phyloP scores from a whole-genome alignment of 2,113 vertebrate genomes.

The Todiramphus saurophagus region DNA sequence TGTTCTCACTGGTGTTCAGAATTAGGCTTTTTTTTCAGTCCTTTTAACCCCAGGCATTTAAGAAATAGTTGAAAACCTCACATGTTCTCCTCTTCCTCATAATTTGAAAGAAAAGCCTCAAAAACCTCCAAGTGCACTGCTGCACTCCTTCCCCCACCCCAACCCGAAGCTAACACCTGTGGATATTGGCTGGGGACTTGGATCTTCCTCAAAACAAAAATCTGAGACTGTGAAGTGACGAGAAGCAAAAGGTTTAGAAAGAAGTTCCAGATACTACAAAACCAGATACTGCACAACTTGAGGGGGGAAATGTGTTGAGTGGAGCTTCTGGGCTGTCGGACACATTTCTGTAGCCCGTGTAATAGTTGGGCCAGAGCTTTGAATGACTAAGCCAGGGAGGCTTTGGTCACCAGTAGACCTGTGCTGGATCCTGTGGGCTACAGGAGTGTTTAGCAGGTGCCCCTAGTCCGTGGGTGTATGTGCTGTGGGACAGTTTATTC shows the following conservation, averaged over 20 bases:
- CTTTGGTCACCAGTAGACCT: neutral
- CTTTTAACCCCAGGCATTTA: neutral
- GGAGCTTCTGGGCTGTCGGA: neutral
- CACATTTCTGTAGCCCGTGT: neutral
- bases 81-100: neutral
- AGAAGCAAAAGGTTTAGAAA: neutral
- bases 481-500: neutral
- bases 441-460: neutral
- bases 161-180: fast-evolving
- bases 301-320: neutral
- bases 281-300: neutral
- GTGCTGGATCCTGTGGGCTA: neutral
- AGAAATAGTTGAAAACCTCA: neutral
- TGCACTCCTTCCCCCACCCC: neutral
- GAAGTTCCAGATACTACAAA: neutral
- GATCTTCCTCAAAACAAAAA: neutral
- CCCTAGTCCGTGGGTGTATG: neutral
- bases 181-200: neutral
- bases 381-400: neutral
- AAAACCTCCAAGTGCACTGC: neutral
- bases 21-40: neutral
- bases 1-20: neutral
- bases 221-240: neutral
- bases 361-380: neutral
- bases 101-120: neutral